Evolutionary conservation across 2,888 invertebrate genomes (phyloP), one percentile per base, ranked within the genome.

Genomic region (Colletes collaris): DNA sequence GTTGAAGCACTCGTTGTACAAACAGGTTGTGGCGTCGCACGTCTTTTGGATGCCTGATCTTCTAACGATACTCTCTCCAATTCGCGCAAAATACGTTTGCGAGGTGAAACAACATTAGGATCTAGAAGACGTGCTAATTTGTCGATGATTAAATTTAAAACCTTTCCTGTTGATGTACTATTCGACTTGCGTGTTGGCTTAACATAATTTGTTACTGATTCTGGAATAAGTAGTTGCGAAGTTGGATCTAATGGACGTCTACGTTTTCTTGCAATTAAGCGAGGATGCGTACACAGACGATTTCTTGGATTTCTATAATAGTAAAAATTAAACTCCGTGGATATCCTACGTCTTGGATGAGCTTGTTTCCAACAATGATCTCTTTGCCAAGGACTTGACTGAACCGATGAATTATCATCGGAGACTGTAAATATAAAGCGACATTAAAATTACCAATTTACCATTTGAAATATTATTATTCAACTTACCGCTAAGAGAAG

Each of bases 321-420:
- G 92, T 94, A 96, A 92, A 97, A 95, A 91, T 95, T 95, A 94
- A 97, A 94, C 94, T 96, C 96, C 91, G 95, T 95, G 91, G 96
- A 96, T 85, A 96, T 94, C 92, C 96, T 95, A 85, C 95, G 95
- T 89, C 96, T 95, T 76, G 97, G 97, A 86, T 95, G 94, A 84
- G 95, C 94, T 93, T 97, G 97, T 93, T 97, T 97, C 97, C 97
- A 97, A 92, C 96, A 96, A 94, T 97, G 97, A 93, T 97, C 97
- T 88, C 97, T 95, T 93, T 97, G 97, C 97, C 97, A 97, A 81
- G 97, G 97, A 90, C 97, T 97, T 87, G 97, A 97, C 93, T 97
- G 97, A 92, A 97, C 95, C 85, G 97, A 97, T 91, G 97, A 97
- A 94, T 97, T 97, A 93, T 97, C 97, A 94, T 97, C 97, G 90